These are phyloP conservation scores for Drymonia ruficornis DNA, from an alignment of 2,888 invertebrate species.

Conservation along the genomic window DNA sequence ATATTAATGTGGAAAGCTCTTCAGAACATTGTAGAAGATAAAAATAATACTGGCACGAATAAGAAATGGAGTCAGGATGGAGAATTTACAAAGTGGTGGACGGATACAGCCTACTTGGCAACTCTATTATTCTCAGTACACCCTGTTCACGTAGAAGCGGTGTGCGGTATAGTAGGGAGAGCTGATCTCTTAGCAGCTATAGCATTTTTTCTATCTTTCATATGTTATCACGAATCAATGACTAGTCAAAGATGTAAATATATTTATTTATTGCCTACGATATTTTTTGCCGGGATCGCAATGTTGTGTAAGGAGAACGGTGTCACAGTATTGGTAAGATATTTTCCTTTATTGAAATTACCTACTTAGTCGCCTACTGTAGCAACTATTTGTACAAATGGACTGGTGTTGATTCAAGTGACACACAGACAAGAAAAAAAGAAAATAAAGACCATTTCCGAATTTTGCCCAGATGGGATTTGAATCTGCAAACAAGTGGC, in stretches of 20 bases:
- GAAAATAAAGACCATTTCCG: too few relatives aligned
- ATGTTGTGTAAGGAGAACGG: conserved; percentile 98
- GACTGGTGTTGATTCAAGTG: too few relatives aligned
- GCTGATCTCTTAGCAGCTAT: conserved; percentile 95
- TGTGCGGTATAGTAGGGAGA: conserved; percentile 95
- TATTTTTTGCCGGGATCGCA: conserved; percentile 84
- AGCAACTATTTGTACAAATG: too few relatives aligned
- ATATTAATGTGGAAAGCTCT: conserved; percentile 55
- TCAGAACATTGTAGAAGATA: conserved; percentile 39
- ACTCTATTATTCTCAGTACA: conserved; percentile 94
- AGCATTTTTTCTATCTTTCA: conserved; percentile 89
- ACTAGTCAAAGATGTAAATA: conserved; percentile 30
- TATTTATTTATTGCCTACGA: conserved; percentile 53
- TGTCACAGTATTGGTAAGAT: conserved; percentile 91
- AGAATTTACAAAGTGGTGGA: conserved; percentile 26
- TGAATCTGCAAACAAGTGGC: too few relatives aligned
- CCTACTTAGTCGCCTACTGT: too few relatives aligned
- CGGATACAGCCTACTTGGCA: conserved; percentile 85
- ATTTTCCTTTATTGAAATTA: background rate
- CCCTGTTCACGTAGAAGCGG: conserved; percentile 97
- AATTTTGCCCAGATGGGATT: too few relatives aligned
- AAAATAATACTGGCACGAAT: conserved; percentile 12
- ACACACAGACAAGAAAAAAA: too few relatives aligned
- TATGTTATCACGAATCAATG: conserved; percentile 84
- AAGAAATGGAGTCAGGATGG: conserved; percentile 7